Evolutionary conservation across 2,797 vertebrate species (phyloP), one percentile per base, ranked within the genome.

Genomic region (Mus caroli): DNA sequence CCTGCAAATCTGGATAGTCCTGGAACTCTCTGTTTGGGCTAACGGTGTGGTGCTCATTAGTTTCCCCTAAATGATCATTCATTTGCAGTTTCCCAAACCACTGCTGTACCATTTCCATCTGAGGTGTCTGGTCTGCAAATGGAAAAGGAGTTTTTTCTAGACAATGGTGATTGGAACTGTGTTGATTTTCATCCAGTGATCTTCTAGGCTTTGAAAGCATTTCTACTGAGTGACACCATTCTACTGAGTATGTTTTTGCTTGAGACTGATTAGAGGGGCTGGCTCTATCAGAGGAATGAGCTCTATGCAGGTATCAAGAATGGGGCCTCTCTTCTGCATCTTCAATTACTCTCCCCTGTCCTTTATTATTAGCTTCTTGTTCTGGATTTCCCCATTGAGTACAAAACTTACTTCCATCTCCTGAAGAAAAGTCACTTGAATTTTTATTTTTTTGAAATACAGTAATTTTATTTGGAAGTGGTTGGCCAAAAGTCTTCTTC

Each of bases 211-310:
- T 98, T 4, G 98, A 96, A 96, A 99, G 98, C 69, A 98, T 97
- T 96, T 99, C 99, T 95, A 99, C 98, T 0, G 99, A 99, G 98
- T 99, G 99, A 94, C 99, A 99, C 52, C 99, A 98, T 93, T 99
- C 99, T 64, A 99, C 69, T 84, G 98, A 93, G 89, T 97, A 91
- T 3, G 97, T 15, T 80, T 98, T 90, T 91, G 97, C 87, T 97
- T 97, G 96, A 96, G 97, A 73, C 19, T 98, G 96, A 97, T 98
- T 94, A 13, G 98, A 98, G 15, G 98, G 91, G 76, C 98, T 96
- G 6, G 99, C 99, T 95, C 99, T 99, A 11, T 99, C 99, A 14
- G 99, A 99, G 13, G 99, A 99, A 96, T 99, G 99, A 40, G 99
- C 99, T 96, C 99, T 99, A 46, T 99, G 99, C 14, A 99, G 98